phyloP scores from a whole-genome alignment of 2,113 vertebrate genomes.

The Tricholaema leucomelas region DNA sequence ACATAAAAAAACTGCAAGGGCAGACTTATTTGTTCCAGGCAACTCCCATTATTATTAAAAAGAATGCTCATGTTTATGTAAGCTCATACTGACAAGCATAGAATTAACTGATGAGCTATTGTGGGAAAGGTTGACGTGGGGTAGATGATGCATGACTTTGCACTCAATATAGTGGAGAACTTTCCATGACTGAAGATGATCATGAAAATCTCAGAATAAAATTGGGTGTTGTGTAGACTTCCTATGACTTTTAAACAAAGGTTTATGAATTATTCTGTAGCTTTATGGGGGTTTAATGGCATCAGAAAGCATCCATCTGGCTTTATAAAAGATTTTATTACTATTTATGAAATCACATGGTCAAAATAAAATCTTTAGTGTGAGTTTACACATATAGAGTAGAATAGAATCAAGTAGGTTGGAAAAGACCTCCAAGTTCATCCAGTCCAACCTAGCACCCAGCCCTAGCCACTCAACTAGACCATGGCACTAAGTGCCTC shows the following conservation, averaged over 20 bases:
- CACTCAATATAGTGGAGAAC: neutral
- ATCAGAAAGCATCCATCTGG: neutral
- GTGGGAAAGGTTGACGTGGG: neutral
- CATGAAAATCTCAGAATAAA: neutral
- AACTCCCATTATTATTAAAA: neutral
- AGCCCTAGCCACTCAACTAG: too few species aligned
- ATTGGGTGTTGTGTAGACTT: neutral
- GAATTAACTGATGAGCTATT: neutral
- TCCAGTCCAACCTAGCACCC: too few species aligned
- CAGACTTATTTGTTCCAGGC: neutral
- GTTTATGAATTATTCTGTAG: neutral
- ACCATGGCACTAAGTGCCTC: too few species aligned
- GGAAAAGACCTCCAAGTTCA: too few species aligned
- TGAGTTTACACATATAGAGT: neutral
- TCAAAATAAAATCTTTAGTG: neutral
- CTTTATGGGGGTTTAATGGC: neutral
- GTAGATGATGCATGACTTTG: neutral
- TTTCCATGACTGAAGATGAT: neutral
- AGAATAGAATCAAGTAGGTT: too few species aligned
- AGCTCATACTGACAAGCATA: neutral
- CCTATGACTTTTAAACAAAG: neutral
- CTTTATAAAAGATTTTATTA: neutral
- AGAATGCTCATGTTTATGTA: neutral
- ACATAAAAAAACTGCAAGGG: neutral
- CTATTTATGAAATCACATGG: neutral